Base-by-base conservation (phyloP, 2,888 invertebrate genomes). In the Bombyx huttoni region DNA sequence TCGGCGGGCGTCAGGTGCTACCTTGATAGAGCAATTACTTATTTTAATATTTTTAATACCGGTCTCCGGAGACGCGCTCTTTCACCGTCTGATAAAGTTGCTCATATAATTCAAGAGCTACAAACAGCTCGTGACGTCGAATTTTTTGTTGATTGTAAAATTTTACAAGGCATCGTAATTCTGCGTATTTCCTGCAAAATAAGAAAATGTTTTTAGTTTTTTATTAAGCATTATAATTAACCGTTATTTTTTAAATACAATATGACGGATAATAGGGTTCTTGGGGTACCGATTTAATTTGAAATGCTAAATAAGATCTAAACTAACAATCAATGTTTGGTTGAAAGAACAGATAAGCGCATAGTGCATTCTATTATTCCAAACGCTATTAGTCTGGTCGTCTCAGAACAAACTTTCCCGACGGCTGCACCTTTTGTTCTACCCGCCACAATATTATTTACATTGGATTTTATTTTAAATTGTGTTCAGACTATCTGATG, bases 11-110 rank as follows among this genome's bases (percentile, higher is more conserved):
- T 73, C 85, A 86, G 85, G 84, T 85, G 85, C 75, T 70, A 66
- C 62, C 69, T 68, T 77, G 77, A 85, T 83, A 75, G 73, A 78
- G 74, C 80, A 82, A 84, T 86, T 79, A 83, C 81, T 80, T 81
- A 81, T 78, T 82, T 80, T 81, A 79, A 81, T 80, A 82, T 81
- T 79, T 81, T 82, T 78, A 81, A 81, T 78, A 71, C 74, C 70
- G 59, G 67, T 70, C 75, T 68, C 69, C 62, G 59, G 62, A 64
- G 65, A 63, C 65, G 66, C 61, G 62, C 66, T 64, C 66, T 67
- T 73, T 73, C 70, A 65, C 65, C 69, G 65, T 64, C 66, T 68
- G 65, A 73, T 67, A 68, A 70, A 71, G 69, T 66, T 64, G 62
- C 59, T 65, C 59, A 70, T 69, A 72, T 75, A 68, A 70, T 70